Conservation (phyloP, 1,140 invertebrate species). For the Thaumatotibia leucotreta region DNA sequence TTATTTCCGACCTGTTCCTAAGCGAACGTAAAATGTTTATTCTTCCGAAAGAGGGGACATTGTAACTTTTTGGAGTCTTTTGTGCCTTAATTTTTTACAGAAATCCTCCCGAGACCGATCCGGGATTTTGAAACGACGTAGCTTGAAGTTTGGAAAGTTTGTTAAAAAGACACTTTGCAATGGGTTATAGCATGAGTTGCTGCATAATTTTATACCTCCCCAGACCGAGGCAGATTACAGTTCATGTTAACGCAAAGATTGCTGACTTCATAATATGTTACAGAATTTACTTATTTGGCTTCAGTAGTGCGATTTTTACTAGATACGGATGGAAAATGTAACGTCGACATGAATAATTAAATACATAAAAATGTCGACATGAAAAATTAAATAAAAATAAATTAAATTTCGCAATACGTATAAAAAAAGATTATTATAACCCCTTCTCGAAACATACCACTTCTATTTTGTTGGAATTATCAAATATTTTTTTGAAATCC, state of each 20-base stretch:
- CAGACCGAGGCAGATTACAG: slow-evolving; percentile 21
- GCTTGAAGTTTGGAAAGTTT: slow-evolving; percentile 64
- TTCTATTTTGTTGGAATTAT: no score
- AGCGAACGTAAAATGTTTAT: slow-evolving; percentile 69
- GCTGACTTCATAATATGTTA: background rate
- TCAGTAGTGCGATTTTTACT: no score
- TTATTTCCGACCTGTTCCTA: slow-evolving; percentile 45
- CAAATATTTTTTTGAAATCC: no score
- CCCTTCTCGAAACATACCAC: no score
- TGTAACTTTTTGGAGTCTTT: slow-evolving; percentile 61
- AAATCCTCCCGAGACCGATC: slow-evolving; percentile 56
- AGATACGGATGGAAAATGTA: background rate
- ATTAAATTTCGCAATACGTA: no score
- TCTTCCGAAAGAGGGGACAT: slow-evolving; percentile 49
- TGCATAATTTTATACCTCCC: slow-evolving; percentile 67
- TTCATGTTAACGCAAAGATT: background rate
- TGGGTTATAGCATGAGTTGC: slow-evolving; percentile 54
- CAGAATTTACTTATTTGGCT: no score
- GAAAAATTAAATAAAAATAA: no score
- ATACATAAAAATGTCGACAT: no score
- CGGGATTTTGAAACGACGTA: slow-evolving; percentile 57
- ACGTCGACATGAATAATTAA: background rate
- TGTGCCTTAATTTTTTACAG: slow-evolving; percentile 69
- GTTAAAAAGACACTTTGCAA: slow-evolving; percentile 71
- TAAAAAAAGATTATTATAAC: no score